Conservation (phyloP, 2,113 vertebrate genomes). For the Salvator merianae region DNA sequence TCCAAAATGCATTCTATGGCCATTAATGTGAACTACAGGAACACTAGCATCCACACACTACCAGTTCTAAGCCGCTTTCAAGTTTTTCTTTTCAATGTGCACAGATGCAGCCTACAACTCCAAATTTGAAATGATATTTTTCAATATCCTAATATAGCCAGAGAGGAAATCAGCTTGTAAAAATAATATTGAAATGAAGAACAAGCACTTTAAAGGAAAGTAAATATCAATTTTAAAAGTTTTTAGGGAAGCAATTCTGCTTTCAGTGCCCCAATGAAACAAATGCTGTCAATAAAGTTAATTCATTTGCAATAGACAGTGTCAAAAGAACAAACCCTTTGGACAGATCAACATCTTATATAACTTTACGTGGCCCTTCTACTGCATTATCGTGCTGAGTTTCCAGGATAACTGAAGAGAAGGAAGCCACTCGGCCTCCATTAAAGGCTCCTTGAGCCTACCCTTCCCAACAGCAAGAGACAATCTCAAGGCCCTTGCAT, state of each 20-base stretch:
- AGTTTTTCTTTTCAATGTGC: too few relatives aligned
- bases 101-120: too few relatives aligned
- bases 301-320: background rate
- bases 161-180: background rate
- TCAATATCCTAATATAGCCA: background rate
- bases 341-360: background rate
- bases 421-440: background rate
- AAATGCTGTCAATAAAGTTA: background rate
- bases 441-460: background rate
- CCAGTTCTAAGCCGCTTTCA: too few relatives aligned
- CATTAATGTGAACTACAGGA: too few relatives aligned
- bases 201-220: background rate
- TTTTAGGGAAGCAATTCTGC: background rate
- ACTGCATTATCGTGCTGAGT: background rate
- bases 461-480: background rate
- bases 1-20: too few relatives aligned
- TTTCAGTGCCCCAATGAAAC: background rate
- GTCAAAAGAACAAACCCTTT: background rate
- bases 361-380: background rate
- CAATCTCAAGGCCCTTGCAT: constrained; percentile 1
- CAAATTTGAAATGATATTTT: too few relatives aligned
- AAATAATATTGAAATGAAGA: constrained; percentile 1
- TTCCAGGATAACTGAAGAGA: background rate
- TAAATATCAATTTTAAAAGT: constrained; percentile 21
- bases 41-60: too few relatives aligned